Conservation (phyloP, 2,113 vertebrate genomes). For the Pelusios castaneus region DNA sequence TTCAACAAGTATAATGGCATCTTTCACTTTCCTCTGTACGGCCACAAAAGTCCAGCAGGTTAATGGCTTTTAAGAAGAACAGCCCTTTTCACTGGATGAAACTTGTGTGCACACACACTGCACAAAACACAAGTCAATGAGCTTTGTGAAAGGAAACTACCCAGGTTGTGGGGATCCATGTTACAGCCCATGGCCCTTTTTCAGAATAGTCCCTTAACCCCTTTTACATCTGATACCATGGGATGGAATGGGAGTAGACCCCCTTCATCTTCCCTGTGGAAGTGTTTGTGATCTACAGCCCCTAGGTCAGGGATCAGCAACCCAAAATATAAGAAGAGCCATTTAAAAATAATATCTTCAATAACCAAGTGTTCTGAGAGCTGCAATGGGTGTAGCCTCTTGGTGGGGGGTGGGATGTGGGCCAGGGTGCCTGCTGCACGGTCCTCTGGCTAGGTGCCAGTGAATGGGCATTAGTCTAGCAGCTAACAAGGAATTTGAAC, state of each 20-base stretch:
- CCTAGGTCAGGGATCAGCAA: neutral
- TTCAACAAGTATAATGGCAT: neutral
- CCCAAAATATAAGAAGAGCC: too few relatives aligned
- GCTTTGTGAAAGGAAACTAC: neutral
- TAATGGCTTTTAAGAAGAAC: neutral
- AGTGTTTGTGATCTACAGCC: neutral
- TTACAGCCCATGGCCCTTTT: neutral
- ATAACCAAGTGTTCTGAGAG: too few relatives aligned
- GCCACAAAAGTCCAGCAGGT: neutral
- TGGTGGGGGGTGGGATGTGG: too few relatives aligned
- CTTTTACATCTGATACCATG: neutral
- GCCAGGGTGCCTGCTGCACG: too few relatives aligned
- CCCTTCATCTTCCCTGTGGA: neutral
- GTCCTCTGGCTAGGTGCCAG: too few relatives aligned
- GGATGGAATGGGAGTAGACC: neutral
- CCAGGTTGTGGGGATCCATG: neutral
- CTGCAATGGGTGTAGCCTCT: too few relatives aligned
- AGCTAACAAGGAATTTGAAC: neutral
- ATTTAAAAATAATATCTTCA: too few relatives aligned
- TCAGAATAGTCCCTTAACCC: neutral
- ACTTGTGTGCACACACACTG: neutral
- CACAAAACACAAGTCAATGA: too few relatives aligned
- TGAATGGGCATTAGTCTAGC: too few relatives aligned
- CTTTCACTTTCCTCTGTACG: neutral
- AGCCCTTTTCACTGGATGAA: neutral